Evolutionary conservation across 2,797 vertebrate genomes (phyloP), one percentile per base, ranked within the genome.

Genomic region (Chloroceryle inda): DNA sequence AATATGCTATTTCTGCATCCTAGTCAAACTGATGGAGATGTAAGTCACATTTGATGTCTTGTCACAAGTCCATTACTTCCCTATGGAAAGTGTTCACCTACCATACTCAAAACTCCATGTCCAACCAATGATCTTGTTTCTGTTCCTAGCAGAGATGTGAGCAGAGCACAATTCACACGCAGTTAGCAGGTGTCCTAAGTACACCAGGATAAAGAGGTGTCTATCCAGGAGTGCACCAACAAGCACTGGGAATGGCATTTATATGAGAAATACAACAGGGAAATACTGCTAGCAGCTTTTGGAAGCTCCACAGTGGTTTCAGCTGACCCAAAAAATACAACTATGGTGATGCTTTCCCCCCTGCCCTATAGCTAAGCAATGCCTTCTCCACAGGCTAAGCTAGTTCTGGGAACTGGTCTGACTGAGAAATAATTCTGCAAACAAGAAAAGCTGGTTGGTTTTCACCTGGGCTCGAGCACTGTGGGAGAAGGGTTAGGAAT

Each of bases 11-110:
- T 80, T 59, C 27, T 0, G 0, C 5, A 15, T 69, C 35, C n/a
- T 42, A 62, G 35, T 40, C 61, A 59, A 50, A 63, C 22, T 37
- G 12, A 27, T 75, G 29, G 37, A 78, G 38, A 33, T 8, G 5
- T 14, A n/a, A 73, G 6, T 64, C 53, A 71, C 26, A 5, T 47
- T 33, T 0, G 0, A 6, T 11, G 11, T 44, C 31, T 59, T 49
- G 87, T 78, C 59, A 67, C 38, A 82, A 76, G 18, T 20, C 13
- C 26, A 11, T 47, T 72, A 45, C 9, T 78, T 69, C 29, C 40
- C 50, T 42, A 38, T 13, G 56, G 77, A 29, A 56, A 11, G 1
- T 1, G 2, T 27, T 69, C 38, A 76, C 8, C 50, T 38, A 15
- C 50, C 5, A 2, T 16, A 5, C 26, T 63, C 38, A 56, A 56